Evolutionary conservation across 2,113 vertebrate species (phyloP).

Genomic region (Cairina moschata): DNA sequence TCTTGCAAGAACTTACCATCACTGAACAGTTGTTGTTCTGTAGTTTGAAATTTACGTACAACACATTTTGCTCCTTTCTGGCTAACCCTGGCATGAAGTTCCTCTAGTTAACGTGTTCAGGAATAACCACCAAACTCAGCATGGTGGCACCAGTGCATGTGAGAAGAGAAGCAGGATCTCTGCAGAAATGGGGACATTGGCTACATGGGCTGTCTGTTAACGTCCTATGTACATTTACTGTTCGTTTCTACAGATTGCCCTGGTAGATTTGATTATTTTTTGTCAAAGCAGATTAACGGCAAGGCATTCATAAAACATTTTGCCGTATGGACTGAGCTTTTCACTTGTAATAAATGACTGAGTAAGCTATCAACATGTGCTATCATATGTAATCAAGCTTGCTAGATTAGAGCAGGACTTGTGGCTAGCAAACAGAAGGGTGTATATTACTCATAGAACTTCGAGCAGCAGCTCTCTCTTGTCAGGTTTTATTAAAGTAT

Average conservation of each 20-base stretch:
- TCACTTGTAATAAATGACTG: conserved; percentile 33
- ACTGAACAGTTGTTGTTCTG: neutral
- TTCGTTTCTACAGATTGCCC: neutral
- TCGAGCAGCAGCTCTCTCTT: conserved; percentile 64
- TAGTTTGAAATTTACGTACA: neutral
- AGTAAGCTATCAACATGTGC: conserved; percentile 60
- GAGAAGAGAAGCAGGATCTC: neutral
- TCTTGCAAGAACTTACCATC: neutral
- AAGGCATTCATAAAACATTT: conserved; percentile 60
- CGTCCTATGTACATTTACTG: neutral
- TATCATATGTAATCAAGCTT: conserved; percentile 52
- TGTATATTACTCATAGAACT: conserved; percentile 63
- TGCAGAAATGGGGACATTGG: neutral
- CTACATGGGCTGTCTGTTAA: neutral
- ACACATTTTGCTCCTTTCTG: neutral
- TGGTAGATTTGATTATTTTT: conserved; percentile 11
- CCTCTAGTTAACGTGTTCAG: neutral
- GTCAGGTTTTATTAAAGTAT: conserved; percentile 60
- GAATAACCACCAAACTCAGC: neutral
- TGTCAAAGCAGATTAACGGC: conserved; percentile 39
- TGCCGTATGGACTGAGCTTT: neutral
- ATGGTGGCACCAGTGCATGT: neutral
- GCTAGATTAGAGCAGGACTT: conserved; percentile 56
- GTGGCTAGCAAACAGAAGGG: conserved; percentile 60
- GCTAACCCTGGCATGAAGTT: neutral